Conservation (phyloP, 2,888 invertebrate genomes). For the Callinectes sapidus region DNA sequence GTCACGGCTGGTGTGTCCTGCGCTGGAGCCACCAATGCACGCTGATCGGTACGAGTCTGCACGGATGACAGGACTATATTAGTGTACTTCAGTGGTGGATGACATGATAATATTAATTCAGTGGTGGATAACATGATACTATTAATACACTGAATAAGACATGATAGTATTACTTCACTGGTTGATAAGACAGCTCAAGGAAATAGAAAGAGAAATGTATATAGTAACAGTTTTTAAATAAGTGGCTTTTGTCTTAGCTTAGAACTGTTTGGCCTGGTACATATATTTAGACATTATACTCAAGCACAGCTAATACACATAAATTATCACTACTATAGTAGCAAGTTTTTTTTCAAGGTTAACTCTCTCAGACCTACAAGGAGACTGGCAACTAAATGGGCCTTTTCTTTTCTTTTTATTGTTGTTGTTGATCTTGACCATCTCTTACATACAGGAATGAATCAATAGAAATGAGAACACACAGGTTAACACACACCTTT, state of each 20-base stretch:
- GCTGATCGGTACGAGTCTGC: conserved; percentile 69
- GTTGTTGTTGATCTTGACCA: not conserved
- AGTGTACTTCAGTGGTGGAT: not conserved
- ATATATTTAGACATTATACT: no score
- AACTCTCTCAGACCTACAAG: no score
- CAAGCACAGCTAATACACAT: no score
- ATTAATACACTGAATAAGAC: no score
- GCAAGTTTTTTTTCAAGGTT: not conserved
- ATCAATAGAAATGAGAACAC: not conserved
- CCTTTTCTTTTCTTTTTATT: not conserved
- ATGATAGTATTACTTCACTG: no score
- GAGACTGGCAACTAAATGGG: no score
- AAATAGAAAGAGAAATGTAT: no score
- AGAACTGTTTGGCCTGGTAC: no score
- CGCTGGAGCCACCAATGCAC: conserved; percentile 61
- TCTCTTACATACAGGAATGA: not conserved
- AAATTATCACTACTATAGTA: no score
- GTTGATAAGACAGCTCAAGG: no score
- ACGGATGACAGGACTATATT: not conserved
- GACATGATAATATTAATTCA: not conserved
- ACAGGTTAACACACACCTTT: conserved; percentile 9
- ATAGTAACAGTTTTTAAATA: no score
- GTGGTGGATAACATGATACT: not conserved
- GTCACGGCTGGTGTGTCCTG: conserved; percentile 67
- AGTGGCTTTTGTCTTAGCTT: no score